Percentiles rank a stretch among this genome's conserved stretches.
These are phyloP conservation scores for Agrenia bidenticulata DNA, from an alignment of 2,888 invertebrate genomes.

Conservation along the genomic window DNA sequence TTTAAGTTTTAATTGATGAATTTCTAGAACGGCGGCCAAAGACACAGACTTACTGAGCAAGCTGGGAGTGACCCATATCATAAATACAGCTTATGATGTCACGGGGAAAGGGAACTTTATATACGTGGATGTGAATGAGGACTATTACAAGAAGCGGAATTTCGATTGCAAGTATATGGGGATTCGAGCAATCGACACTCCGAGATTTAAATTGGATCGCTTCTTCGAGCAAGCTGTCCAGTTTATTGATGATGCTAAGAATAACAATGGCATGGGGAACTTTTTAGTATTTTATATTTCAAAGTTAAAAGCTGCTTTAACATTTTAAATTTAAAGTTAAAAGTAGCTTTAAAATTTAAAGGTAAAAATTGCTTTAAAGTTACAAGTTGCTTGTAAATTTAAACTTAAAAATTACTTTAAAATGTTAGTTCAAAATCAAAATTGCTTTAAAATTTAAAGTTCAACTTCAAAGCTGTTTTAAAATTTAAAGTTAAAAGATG, in stretches of 20 bases:
- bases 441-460: too few relatives aligned
- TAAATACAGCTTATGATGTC: conserved; percentile 8
- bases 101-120: conserved; percentile 16
- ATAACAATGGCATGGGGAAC: conserved; percentile 6
- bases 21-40: conserved; percentile 4
- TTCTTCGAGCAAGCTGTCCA: conserved; percentile 6
- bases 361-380: too few relatives aligned
- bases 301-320: too few relatives aligned
- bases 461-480: too few relatives aligned
- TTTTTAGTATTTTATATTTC: too few relatives aligned
- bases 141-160: conserved; percentile 3
- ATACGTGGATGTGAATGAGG: conserved; percentile 10
- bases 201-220: conserved; percentile 6
- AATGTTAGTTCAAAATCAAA: too few relatives aligned
- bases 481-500: too few relatives aligned
- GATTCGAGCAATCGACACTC: conserved; percentile 12
- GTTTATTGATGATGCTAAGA: conserved; percentile 8
- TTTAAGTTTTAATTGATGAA: not conserved
- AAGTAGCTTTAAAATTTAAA: too few relatives aligned
- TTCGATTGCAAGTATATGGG: conserved; percentile 2
- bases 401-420: too few relatives aligned
- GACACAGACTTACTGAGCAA: conserved; percentile 7
- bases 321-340: too few relatives aligned
- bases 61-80: conserved; percentile 1
- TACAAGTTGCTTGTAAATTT: too few relatives aligned